Evolutionary conservation across 2,113 vertebrate species (phyloP).

Genomic region (Aix galericulata): DNA sequence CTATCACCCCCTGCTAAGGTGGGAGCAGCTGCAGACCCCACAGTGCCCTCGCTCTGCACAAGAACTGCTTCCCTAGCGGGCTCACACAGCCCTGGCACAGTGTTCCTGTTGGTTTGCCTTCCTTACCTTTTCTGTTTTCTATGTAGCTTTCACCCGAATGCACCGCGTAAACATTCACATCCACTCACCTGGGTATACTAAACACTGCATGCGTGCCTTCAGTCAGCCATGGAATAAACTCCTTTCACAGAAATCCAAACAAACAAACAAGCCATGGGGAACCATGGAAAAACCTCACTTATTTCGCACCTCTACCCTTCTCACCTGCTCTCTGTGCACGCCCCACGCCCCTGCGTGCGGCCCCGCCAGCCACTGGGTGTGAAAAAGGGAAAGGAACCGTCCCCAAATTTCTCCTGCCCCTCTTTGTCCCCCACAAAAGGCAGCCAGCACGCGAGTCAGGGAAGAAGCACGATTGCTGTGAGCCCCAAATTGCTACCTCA

Average conservation of each 20-base stretch:
- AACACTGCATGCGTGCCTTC: not conserved
- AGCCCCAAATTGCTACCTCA: not conserved
- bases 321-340: not conserved
- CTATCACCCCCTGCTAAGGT: too few relatives aligned
- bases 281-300: not conserved
- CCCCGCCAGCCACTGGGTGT: not conserved
- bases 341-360: not conserved
- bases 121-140: not conserved
- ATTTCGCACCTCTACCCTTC: not conserved
- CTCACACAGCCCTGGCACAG: fast-evolving
- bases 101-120: not conserved
- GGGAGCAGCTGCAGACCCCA: too few relatives aligned
- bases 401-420: not conserved
- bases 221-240: slow-evolving; percentile 5
- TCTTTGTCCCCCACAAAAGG: not conserved
- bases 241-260: slow-evolving; percentile 13
- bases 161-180: not conserved
- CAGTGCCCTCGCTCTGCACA: too few relatives aligned
- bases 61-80: not conserved
- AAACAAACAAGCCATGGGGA: not conserved
- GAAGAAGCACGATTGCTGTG: not conserved
- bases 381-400: not conserved
- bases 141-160: not conserved
- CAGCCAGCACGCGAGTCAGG: not conserved
- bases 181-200: not conserved